These are phyloP conservation scores for Saxidomus purpurata DNA, from an alignment of 1,140 invertebrate genomes.

Conservation along the genomic window DNA sequence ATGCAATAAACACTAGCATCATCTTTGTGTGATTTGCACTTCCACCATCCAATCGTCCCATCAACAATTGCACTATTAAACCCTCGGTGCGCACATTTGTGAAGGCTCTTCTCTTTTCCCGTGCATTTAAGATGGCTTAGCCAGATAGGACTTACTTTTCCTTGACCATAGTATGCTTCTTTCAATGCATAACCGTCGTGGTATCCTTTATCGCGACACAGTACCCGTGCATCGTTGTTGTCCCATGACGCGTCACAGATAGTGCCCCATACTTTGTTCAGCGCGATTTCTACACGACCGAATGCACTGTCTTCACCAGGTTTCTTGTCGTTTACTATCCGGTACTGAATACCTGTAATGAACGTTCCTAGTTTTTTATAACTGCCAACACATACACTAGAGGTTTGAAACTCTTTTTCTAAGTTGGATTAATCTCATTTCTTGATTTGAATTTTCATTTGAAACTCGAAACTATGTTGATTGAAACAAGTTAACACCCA, in stretches of 20 bases:
- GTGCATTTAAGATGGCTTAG: constrained; percentile 73
- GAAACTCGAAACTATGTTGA: too few relatives aligned
- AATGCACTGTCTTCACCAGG: constrained; percentile 80
- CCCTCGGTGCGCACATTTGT: constrained; percentile 77
- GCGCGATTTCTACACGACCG: constrained; percentile 92
- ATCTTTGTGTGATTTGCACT: constrained; percentile 75
- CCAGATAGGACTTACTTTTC: constrained; percentile 74
- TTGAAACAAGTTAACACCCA: too few relatives aligned
- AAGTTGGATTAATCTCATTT: too few relatives aligned
- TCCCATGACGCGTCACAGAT: constrained; percentile 81
- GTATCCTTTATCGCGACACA: constrained; percentile 77
- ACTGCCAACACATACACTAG: too few relatives aligned
- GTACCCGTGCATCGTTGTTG: constrained; percentile 76
- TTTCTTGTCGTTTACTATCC: constrained; percentile 78
- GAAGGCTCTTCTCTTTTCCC: constrained; percentile 70
- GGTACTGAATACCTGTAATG: constrained; percentile 70
- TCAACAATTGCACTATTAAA: constrained; percentile 71
- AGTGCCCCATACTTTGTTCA: constrained; percentile 82
- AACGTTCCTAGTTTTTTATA: too few relatives aligned
- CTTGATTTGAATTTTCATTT: too few relatives aligned
- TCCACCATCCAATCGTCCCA: constrained; percentile 63
- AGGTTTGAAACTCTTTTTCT: too few relatives aligned
- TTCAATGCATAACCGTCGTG: constrained; percentile 76
- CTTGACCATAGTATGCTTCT: constrained; percentile 54
- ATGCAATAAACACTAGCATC: constrained; percentile 83